Base-by-base conservation (phyloP, 1,140 invertebrate genomes). In the Hylyphantes graminicola region DNA sequence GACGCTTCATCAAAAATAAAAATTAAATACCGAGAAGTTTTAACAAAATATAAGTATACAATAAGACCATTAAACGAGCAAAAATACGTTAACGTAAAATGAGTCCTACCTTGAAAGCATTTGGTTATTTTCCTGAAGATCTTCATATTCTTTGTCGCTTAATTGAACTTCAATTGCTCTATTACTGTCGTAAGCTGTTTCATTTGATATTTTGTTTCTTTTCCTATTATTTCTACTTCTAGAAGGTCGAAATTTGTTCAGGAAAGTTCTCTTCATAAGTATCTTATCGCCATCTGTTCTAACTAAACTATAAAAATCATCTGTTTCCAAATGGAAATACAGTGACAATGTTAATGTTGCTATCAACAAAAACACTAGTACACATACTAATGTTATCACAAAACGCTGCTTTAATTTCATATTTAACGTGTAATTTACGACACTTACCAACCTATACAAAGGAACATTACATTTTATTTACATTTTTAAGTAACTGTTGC, bases 341-440 rank as follows among this genome's bases (percentile, higher is more conserved):
- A 74, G 12, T 21, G 72, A 74, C 19, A 74, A 59, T 8, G 72
- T 74, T 8, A 74, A 21, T 7, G 51, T 8, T 17, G 57, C 7
- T 10, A 74, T 19, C 54, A 48, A 35, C 0, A 74, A 13, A 0
- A 74, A 35, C 35, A 21, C 7, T 57, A 19, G 55, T 8, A 19
- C 13, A 12, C 72, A 53, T 13, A 74, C 10, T 5, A 35, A 9
- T 15, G 15, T 59, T 12, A 57, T 8, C 11, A 57, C 54, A 9
- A 75, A 11, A n/a, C 74, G 74, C 12, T 64, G 21, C 15, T 76
- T 76, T 50, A 76, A 15, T 48, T 76, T 76, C 74, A 76, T 76
- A 21, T 21, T 48, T 55, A 3, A 59, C 12, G 3, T 35, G 35
- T 35, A 35, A 35, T 35, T 35, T 35, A 5, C 5, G 35, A 35